A percentile compares a stretch with the other conserved stretches of the same genome.
Evolutionary conservation across 2,888 invertebrate species (phyloP).

Genomic region (Rhagonycha lutea): DNA sequence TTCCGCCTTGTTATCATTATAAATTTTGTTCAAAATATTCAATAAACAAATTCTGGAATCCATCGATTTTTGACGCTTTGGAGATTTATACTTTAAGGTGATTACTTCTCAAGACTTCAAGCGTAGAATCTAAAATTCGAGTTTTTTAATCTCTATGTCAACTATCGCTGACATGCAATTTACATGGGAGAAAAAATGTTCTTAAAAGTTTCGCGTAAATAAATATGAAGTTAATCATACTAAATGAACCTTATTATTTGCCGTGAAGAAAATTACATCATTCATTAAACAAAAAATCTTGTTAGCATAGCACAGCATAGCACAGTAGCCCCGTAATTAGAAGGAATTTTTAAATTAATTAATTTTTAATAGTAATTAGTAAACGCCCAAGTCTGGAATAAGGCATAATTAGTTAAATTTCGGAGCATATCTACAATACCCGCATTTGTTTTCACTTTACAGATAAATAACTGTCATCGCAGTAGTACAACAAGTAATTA

Average conservation of each 20-base stretch:
- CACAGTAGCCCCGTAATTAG: background rate
- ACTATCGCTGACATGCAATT: background rate
- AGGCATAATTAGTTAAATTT: background rate
- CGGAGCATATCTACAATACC: background rate
- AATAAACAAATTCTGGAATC: no score
- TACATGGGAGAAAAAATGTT: background rate
- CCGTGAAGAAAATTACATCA: background rate
- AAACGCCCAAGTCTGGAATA: background rate
- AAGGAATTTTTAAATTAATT: background rate
- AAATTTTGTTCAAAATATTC: no score
- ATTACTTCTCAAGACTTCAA: no score
- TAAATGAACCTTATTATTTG: background rate
- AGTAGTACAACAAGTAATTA: constrained; percentile 27
- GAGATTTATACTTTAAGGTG: no score
- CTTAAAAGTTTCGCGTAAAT: background rate
- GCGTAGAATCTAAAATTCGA: no score
- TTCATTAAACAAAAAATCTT: background rate
- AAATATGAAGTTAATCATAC: background rate
- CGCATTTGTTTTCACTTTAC: constrained; percentile 22
- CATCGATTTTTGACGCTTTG: no score
- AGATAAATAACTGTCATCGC: constrained; percentile 30
- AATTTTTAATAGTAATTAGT: background rate
- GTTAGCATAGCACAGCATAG: background rate
- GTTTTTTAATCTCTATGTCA: background rate
- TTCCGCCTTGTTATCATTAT: no score